phyloP scores from a whole-genome alignment of 1,140 invertebrate genomes.

The Elymnias hypermnestra region DNA sequence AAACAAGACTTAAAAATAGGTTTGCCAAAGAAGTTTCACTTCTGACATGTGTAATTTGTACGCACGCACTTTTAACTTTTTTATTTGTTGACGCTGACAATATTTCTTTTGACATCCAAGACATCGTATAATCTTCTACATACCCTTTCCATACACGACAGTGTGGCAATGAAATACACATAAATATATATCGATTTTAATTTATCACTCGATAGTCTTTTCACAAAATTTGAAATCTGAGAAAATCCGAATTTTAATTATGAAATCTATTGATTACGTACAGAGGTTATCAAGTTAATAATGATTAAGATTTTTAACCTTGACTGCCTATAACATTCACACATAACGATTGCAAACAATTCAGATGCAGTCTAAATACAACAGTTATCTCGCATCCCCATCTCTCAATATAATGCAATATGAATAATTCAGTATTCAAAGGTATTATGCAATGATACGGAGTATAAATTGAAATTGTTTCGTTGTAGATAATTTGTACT shows the following conservation, averaged over 20 bases:
- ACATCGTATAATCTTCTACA: too few species aligned
- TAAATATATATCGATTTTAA: too few species aligned
- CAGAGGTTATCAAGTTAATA: not conserved
- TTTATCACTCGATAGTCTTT: too few species aligned
- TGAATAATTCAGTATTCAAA: conserved; percentile 57
- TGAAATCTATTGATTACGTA: not conserved
- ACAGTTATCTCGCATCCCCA: conserved; percentile 42
- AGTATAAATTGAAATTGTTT: conserved; percentile 51
- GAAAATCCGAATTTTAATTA: conserved; percentile 2
- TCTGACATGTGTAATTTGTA: too few species aligned
- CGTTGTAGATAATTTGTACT: conserved; percentile 35
- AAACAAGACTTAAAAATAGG: too few species aligned
- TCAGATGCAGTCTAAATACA: conserved; percentile 23
- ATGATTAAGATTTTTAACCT: conserved; percentile 13
- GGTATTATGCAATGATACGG: conserved; percentile 53
- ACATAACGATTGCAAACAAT: conserved; percentile 15
- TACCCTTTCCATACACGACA: too few species aligned
- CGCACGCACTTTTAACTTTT: too few species aligned
- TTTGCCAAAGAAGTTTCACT: too few species aligned
- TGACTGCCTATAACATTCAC: conserved; percentile 16
- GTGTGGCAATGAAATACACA: too few species aligned
- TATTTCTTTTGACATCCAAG: too few species aligned
- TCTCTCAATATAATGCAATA: conserved; percentile 49
- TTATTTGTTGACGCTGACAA: too few species aligned
- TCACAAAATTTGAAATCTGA: too few species aligned